phyloP scores from a whole-genome alignment of 35 echinoderm and acorn worm genomes.

The Heliocidaris tuberculata region DNA sequence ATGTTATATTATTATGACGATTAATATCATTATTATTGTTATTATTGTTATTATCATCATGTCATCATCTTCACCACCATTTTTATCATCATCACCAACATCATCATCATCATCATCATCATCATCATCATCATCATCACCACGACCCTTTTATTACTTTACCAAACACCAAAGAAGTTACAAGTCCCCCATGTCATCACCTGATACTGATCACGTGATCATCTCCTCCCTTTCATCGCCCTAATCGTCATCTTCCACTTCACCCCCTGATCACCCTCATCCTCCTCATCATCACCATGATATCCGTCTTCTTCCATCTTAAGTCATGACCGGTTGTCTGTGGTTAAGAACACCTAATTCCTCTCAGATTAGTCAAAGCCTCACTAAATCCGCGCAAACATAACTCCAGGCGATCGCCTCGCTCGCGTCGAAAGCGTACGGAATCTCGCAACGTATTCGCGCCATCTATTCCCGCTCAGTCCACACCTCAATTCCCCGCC shows the following conservation, averaged over 20 bases:
- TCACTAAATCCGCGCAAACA: background rate
- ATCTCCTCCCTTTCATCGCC: background rate
- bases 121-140: no score
- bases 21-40: no score
- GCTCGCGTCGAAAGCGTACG: background rate
- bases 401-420: slow-evolving; percentile 14
- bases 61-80: no score
- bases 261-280: background rate
- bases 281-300: background rate
- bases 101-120: no score
- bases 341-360: background rate
- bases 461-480: background rate
- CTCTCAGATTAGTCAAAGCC: background rate
- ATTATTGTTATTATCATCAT: no score
- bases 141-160: no score
- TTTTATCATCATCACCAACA: no score
- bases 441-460: background rate
- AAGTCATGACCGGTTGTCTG: background rate
- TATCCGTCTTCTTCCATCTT: background rate
- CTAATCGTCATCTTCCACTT: background rate
- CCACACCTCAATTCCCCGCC: background rate
- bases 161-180: no score
- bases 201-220: background rate
- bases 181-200: no score
- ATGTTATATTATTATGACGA: no score